Percentiles rank a stretch among this genome's conserved stretches.
Conservation (phyloP, 1,140 invertebrate species). For the Lordiphosa clarofinis region DNA sequence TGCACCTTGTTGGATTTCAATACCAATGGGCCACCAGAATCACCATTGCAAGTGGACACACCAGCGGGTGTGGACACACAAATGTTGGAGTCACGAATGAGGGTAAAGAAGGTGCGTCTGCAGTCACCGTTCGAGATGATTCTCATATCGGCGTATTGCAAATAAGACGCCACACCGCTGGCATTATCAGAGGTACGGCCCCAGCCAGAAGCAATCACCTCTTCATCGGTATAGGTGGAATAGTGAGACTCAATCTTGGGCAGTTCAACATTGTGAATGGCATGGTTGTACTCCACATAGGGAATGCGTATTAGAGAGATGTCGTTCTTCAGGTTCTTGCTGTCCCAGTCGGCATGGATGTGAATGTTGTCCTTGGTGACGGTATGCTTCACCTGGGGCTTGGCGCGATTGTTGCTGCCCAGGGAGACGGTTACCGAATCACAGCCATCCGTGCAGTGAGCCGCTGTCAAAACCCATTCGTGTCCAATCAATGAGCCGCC, state of each 20-base stretch:
- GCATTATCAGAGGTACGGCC: conserved; percentile 72
- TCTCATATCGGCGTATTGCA: conserved; percentile 56
- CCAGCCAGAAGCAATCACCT: conserved; percentile 65
- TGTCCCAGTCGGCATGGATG: conserved; percentile 80
- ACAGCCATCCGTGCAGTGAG: conserved; percentile 81
- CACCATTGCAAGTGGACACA: conserved; percentile 78
- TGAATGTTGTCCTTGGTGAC: conserved; percentile 48
- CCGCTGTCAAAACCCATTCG: conserved; percentile 82
- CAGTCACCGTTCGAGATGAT: conserved; percentile 52
- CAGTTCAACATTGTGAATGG: conserved; percentile 51
- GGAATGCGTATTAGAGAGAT: conserved; percentile 81
- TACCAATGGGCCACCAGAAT: conserved; percentile 81
- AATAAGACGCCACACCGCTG: conserved; percentile 47
- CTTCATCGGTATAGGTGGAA: conserved; percentile 37
- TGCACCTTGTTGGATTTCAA: conserved; percentile 35
- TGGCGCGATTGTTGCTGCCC: conserved; percentile 42
- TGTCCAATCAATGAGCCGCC: conserved; percentile 82
- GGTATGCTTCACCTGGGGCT: conserved; percentile 58
- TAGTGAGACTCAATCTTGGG: conserved; percentile 40
- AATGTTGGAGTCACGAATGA: conserved; percentile 53
- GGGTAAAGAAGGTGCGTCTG: conserved; percentile 27
- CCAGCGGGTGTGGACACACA: conserved; percentile 49
- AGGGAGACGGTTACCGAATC: conserved; percentile 54
- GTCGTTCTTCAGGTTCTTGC: conserved; percentile 79
- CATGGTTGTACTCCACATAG: conserved; percentile 27